Evolutionary conservation across 2,888 invertebrate genomes (phyloP).

Genomic region (Ophion slaviceki): DNA sequence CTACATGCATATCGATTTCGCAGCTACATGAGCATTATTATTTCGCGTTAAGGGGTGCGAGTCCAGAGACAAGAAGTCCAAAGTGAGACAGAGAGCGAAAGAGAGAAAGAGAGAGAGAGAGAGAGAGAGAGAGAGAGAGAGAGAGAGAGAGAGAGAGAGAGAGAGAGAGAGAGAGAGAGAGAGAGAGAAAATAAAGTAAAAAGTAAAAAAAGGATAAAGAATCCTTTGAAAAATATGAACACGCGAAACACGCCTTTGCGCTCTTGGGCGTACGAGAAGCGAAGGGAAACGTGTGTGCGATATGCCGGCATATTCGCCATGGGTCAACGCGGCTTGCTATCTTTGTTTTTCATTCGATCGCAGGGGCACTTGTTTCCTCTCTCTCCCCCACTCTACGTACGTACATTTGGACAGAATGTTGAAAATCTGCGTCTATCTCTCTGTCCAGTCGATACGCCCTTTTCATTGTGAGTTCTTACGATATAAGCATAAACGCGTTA

Average conservation of each 20-base stretch:
- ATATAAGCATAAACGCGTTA: not conserved
- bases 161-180: conserved; percentile 20
- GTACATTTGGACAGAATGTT: not conserved
- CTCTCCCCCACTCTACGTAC: not conserved
- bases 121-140: conserved; percentile 28
- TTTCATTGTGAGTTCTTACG: not conserved
- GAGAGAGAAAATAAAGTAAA: conserved; percentile 8
- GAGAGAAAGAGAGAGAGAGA: not conserved
- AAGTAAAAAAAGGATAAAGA: conserved; percentile 4
- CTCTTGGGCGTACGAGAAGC: conserved; percentile 20
- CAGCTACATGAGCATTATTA: conserved; percentile 58
- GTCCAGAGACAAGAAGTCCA: conserved; percentile 29
- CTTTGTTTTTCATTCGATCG: conserved; percentile 23
- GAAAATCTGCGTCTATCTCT: not conserved
- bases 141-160: not conserved
- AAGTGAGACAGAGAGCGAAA: not conserved
- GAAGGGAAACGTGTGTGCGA: conserved; percentile 36
- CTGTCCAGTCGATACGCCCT: not conserved
- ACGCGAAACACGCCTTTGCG: conserved; percentile 41
- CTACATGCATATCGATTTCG: conserved; percentile 61
- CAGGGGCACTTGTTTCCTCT: not conserved
- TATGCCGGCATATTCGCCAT: conserved; percentile 20
- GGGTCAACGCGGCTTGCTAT: conserved; percentile 42
- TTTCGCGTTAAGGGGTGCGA: conserved; percentile 43
- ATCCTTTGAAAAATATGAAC: conserved; percentile 23